Evolutionary conservation across 1,140 invertebrate genomes (phyloP).

Genomic region (Drosophila lacertosa): DNA sequence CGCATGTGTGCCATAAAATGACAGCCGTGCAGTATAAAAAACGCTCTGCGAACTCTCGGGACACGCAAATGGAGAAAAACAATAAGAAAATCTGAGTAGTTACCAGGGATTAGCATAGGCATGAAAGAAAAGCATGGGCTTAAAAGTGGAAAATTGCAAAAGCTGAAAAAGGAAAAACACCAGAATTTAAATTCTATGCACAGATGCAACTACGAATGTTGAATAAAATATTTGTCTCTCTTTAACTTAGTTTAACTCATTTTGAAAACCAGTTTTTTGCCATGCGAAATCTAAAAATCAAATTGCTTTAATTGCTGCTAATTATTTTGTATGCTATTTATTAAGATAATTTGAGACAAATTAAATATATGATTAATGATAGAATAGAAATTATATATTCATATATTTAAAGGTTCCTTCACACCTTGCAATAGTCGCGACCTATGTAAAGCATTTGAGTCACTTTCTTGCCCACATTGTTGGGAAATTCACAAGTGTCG

Average conservation of each 20-base stretch:
- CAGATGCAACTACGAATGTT: no score
- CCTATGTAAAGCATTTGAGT: constrained; percentile 2
- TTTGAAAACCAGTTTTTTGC: not conserved
- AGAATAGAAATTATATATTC: no score
- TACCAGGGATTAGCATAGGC: constrained; percentile 16
- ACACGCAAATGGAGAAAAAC: not conserved
- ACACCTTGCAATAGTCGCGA: not conserved
- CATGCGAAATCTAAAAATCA: not conserved
- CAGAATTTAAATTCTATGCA: not conserved
- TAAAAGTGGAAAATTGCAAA: not conserved
- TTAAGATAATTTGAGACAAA: not conserved
- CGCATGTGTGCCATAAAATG: constrained; percentile 46
- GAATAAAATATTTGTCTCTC: no score
- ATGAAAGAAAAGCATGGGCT: not conserved
- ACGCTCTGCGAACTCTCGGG: not conserved
- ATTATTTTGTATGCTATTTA: not conserved
- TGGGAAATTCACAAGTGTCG: no score
- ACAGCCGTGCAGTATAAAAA: not conserved
- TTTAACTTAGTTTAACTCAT: no score
- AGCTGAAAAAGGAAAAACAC: not conserved
- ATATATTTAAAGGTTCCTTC: not conserved
- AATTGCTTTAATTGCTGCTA: not conserved
- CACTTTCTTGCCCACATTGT: constrained; percentile 6
- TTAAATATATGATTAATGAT: no score
- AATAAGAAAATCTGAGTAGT: constrained; percentile 1